Base-by-base conservation (phyloP, 2,797 vertebrate genomes). In the Pygocentrus nattereri region DNA sequence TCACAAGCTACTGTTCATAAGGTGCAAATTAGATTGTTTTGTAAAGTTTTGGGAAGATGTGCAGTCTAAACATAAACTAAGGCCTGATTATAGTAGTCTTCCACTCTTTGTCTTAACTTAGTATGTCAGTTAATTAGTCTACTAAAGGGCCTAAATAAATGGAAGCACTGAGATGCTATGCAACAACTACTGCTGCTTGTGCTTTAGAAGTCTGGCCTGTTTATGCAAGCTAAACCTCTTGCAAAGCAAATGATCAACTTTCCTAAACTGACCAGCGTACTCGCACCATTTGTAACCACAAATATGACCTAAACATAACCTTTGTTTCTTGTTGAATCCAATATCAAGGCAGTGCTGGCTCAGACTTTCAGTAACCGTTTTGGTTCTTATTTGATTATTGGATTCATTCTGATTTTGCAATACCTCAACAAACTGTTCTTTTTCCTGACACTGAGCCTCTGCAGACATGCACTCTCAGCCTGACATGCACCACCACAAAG, bases 131-230 rank as follows among this genome's bases (percentile, higher is more conserved):
- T 30, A 11, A 18, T 44, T 69, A 16, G 41, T 70, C 11, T 49
- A 70, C 11, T 49, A 70, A 70, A 50, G 25, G 23, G n/a, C 44
- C n/a, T 47, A 67, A 21, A 41, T 34, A 34, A 64, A 41, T 67
- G 49, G 76, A 79, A 79, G 62, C 76, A 83, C 76, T 62, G 23
- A 82, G 44, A 34, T 15, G 34, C 4, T n/a, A n/a, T 67, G 30
- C n/a, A 4, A 34, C 62, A 50, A 16, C 49, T 5, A n/a, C n/a
- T n/a, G n/a, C n/a, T n/a, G n/a, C n/a, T n/a, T n/a, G n/a, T n/a
- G n/a, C n/a, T n/a, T n/a, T n/a, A n/a, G n/a, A n/a, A n/a, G n/a
- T n/a, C 16, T 64, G 30, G 30, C 16, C 61, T 30, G 58, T 58
- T 73, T 73, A 73, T 58, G 25, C 49, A 58, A 77, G 44, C 73